phyloP scores from a whole-genome alignment of 2,888 invertebrate species.

The Perizoma flavofasciatum region DNA sequence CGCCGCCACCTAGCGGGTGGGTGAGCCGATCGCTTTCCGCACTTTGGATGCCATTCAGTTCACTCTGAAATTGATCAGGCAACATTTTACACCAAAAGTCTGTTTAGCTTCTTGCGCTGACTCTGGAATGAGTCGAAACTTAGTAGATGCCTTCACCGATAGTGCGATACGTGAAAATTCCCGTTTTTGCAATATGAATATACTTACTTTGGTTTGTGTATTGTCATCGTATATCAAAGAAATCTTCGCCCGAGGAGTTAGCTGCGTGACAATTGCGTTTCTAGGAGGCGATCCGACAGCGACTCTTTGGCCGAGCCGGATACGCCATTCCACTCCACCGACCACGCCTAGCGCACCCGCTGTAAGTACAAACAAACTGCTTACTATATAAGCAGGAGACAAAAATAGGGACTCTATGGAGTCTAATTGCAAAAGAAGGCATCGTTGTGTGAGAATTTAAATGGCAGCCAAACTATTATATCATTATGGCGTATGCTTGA shows the following conservation, averaged over 20 bases:
- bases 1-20: conserved; percentile 70
- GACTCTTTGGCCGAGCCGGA: conserved; percentile 71
- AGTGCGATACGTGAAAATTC: too few relatives aligned
- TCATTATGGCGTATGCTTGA: too few relatives aligned
- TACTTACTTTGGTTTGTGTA: conserved; percentile 64
- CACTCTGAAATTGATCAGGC: conserved; percentile 52
- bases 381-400: too few relatives aligned
- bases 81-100: too few relatives aligned
- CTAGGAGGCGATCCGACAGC: conserved; percentile 65
- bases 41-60: conserved; percentile 65
- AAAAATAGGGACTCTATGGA: too few relatives aligned
- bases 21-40: conserved; percentile 68
- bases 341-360: conserved; percentile 77
- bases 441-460: too few relatives aligned
- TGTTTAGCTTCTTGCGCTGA: too few relatives aligned
- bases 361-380: conserved; percentile 36
- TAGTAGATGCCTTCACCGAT: too few relatives aligned
- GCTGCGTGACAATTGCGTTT: conserved; percentile 68
- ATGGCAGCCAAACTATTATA: too few relatives aligned
- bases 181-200: too few relatives aligned
- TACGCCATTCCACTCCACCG: conserved; percentile 77
- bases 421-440: too few relatives aligned
- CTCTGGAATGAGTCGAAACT: too few relatives aligned
- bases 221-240: conserved; percentile 73
- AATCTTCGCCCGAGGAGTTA: conserved; percentile 73